Evolutionary conservation across 2,797 vertebrate species (phyloP), one percentile per base, ranked within the genome.

Genomic region (Eidolon dupreanum): DNA sequence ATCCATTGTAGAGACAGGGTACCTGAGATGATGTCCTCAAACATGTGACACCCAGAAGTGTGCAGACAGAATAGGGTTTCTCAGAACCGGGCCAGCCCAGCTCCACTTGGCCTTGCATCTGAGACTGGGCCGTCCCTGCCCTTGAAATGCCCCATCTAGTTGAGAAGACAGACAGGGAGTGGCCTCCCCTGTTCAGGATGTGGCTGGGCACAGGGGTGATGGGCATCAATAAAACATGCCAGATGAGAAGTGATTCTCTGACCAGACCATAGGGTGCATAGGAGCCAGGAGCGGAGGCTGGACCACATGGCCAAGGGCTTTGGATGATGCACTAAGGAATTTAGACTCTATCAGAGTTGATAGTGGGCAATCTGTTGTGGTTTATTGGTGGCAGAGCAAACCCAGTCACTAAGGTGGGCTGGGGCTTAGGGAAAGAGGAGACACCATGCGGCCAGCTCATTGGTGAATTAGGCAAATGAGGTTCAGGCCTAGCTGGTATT

Each of bases 211-310:
- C 6, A 17, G 59, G 19, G 2, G 22, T 28, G 84, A 38, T 0
- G 2, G n/a, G 73, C 53, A 3, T 53, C 61, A 1, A 0, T 79
- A 55, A 63, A 24, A 9, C 3, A 0, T 0, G 16, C 33, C 57
- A 3, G 28, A 38, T 28, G 68, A 75, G 70, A 85, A 66, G 13
- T 16, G 3, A n/a, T 11, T 77, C 86, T 59, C 51, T n/a, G 28
- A 33, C 53, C 41, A 46, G 74, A 46, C 70, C 0, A 0, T 6
- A 13, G 88, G 46, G 33, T 12, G 31, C 15, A 0, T 1, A 12
- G 8, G 55, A 78, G 81, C 38, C 15, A 28, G 43, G 22, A 57
- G 38, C 36, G 41, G 61, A 93, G n/a, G 24, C 90, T 8, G 17
- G 36, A 20, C 33, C 24, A 1, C 49, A 15, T 1, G 7, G 43